These are phyloP conservation scores for Lates japonicus DNA, from an alignment of 2,797 vertebrate species.

Conservation along the genomic window DNA sequence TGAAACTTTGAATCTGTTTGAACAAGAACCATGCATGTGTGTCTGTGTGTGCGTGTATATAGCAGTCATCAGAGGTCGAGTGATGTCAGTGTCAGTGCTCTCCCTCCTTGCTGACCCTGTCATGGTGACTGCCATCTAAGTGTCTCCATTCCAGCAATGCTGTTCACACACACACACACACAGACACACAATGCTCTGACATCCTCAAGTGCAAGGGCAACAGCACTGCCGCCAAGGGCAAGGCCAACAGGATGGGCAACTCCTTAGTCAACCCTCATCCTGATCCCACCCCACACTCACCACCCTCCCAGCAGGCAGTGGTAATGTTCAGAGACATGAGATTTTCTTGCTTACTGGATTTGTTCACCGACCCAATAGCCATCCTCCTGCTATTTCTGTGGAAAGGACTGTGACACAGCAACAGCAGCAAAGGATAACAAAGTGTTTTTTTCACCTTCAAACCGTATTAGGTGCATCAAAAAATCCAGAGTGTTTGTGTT, in stretches of 20 bases:
- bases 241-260: constrained; percentile 56
- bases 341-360: background rate
- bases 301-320: background rate
- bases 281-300: background rate
- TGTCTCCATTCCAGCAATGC: constrained; percentile 62
- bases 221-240: constrained; percentile 67
- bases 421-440: background rate
- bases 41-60: constrained; percentile 27
- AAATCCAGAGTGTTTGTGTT: too few species aligned
- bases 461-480: too few species aligned
- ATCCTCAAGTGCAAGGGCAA: constrained; percentile 66
- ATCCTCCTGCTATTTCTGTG: background rate
- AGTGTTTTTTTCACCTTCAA: background rate
- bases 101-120: constrained; percentile 81
- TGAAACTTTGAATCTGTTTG: constrained; percentile 33
- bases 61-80: constrained; percentile 73
- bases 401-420: background rate
- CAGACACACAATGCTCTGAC: constrained; percentile 61
- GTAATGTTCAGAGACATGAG: background rate
- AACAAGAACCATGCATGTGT: background rate
- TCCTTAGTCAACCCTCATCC: constrained; percentile 38
- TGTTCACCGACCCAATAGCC: too few species aligned
- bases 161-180: constrained; percentile 49
- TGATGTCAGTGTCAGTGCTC: constrained; percentile 80
- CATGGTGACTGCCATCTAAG: constrained; percentile 79